phyloP scores from a whole-genome alignment of 2,888 invertebrate species.

The Rotaria socialis region DNA sequence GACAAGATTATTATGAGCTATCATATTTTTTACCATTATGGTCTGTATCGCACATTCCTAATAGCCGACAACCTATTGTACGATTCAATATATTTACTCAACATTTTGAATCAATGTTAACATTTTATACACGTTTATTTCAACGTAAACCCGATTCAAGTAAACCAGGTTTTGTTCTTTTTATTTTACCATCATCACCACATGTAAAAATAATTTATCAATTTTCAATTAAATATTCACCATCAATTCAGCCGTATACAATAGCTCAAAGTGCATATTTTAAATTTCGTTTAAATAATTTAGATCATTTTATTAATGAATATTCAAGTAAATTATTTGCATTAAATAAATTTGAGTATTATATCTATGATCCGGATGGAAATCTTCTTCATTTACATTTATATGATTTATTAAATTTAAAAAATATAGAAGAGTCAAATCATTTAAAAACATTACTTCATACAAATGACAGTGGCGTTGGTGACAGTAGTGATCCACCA shows the following conservation, averaged over 20 bases:
- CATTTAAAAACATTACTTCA: not conserved
- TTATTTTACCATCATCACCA: slow-evolving; percentile 31
- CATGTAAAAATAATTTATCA: not conserved
- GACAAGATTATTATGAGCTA: slow-evolving; percentile 44
- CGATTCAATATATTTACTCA: slow-evolving; percentile 44
- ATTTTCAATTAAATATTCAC: slow-evolving; percentile 35
- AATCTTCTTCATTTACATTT: slow-evolving; percentile 33
- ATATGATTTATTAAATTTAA: not conserved
- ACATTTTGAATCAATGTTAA: slow-evolving; percentile 45
- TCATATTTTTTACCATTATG: slow-evolving; percentile 37
- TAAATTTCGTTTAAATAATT: slow-evolving; percentile 28
- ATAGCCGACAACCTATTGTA: slow-evolving; percentile 37
- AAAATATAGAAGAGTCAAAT: not conserved
- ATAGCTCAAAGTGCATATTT: slow-evolving; percentile 32
- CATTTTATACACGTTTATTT: slow-evolving; percentile 44
- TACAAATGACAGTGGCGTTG: slow-evolving; percentile 29
- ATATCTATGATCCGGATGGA: slow-evolving; percentile 21
- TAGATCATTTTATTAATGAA: slow-evolving; percentile 11
- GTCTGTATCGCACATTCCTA: slow-evolving; percentile 39
- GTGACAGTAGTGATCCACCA: slow-evolving; percentile 29
- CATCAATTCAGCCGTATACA: slow-evolving; percentile 3
- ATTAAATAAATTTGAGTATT: slow-evolving; percentile 33
- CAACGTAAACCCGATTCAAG: slow-evolving; percentile 41
- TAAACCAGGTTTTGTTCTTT: slow-evolving; percentile 44
- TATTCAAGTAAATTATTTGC: slow-evolving; percentile 26